Conservation (phyloP, 2,113 vertebrate genomes). For the Muntiacus muntjak region DNA sequence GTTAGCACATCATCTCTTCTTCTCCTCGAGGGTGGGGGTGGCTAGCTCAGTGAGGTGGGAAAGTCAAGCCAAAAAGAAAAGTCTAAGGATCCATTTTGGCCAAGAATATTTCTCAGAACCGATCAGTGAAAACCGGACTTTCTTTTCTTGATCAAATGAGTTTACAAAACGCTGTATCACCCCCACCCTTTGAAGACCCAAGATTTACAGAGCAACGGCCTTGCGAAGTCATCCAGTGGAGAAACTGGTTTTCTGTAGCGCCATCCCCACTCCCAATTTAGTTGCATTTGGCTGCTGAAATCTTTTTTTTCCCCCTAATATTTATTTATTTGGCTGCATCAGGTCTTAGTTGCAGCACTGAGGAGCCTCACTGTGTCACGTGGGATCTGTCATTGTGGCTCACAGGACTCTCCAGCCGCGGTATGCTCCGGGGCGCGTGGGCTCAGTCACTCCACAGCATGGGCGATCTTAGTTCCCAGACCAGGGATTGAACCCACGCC, state of each 20-base stretch:
- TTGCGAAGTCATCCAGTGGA: neutral
- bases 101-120: neutral
- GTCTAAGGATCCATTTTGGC: neutral
- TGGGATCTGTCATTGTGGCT: neutral
- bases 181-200: neutral
- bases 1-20: neutral
- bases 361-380: neutral
- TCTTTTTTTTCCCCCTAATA: neutral
- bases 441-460: neutral
- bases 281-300: neutral
- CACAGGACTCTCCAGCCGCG: neutral
- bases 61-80: neutral
- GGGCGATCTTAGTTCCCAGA: neutral
- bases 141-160: neutral
- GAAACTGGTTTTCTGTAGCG: neutral
- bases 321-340: neutral
- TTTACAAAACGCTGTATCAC: neutral
- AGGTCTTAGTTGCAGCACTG: neutral
- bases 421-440: accelerated
- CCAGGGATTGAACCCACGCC: neutral
- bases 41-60: neutral
- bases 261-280: neutral
- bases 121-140: neutral
- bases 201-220: neutral
- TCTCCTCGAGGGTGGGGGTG: neutral